A percentile compares a stretch with the other conserved stretches of the same genome.
phyloP scores from a whole-genome alignment of 2,113 vertebrate genomes.

The Ctenodactylus gundi region DNA sequence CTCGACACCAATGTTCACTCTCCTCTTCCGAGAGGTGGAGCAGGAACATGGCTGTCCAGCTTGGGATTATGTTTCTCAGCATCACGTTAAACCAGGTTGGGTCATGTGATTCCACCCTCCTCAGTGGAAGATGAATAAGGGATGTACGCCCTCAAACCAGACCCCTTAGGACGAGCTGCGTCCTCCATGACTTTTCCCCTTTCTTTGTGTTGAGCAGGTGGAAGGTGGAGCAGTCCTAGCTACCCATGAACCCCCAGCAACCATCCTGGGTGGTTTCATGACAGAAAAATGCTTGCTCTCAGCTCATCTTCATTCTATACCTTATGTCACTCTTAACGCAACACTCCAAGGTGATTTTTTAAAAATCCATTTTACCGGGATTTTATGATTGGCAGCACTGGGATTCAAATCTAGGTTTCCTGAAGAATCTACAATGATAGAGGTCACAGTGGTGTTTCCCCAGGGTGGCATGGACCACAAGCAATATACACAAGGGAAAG shows the following conservation, averaged over 20 bases:
- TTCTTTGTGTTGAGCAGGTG: neutral
- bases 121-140: neutral
- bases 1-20: neutral
- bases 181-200: neutral
- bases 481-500: no score
- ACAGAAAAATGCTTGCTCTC: neutral
- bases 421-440: neutral
- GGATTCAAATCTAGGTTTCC: neutral
- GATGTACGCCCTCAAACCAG: neutral
- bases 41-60: neutral
- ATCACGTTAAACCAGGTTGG: neutral
- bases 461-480: no score
- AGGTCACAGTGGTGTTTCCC: neutral
- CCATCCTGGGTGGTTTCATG: neutral
- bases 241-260: neutral
- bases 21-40: neutral
- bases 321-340: neutral
- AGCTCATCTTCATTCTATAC: neutral
- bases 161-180: neutral
- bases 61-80: neutral
- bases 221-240: neutral
- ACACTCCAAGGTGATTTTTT: neutral
- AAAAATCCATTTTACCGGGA: conserved; percentile 5
- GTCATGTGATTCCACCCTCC: neutral
- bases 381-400: neutral